phyloP scores from a whole-genome alignment of 2,113 vertebrate genomes.

The Hoplias malabaricus region DNA sequence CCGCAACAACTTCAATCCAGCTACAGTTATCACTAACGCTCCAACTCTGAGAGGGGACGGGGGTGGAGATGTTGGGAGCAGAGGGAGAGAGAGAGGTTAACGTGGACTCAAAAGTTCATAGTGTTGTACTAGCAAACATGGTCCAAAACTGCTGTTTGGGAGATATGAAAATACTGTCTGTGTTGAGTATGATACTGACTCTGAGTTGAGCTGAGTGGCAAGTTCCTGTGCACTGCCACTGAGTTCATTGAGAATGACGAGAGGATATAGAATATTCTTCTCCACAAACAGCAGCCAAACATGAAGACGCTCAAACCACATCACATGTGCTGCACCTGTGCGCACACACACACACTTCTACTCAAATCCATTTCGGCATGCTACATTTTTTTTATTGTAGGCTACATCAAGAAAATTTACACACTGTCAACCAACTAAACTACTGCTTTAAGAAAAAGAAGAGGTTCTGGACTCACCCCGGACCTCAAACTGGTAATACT shows the following conservation, averaged over 20 bases:
- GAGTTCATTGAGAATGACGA: slow-evolving; percentile 96
- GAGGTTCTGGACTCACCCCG: slow-evolving; percentile 78
- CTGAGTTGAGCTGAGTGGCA: slow-evolving; percentile 90
- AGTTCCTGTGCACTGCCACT: slow-evolving; percentile 92
- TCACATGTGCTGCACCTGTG: slow-evolving; percentile 91
- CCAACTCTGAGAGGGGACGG: slow-evolving; percentile 76
- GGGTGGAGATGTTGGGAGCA: not conserved
- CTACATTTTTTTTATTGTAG: no score
- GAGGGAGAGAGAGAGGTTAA: not conserved
- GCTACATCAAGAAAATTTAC: no score
- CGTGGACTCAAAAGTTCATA: no score
- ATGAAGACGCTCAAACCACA: slow-evolving; percentile 98
- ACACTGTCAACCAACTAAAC: no score
- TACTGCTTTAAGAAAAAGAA: no score
- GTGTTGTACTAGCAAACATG: no score
- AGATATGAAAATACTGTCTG: no score
- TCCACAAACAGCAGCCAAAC: slow-evolving; percentile 97
- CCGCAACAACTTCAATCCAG: slow-evolving; percentile 93
- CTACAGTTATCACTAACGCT: slow-evolving; percentile 93
- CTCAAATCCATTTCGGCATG: no score
- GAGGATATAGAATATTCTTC: slow-evolving; percentile 93
- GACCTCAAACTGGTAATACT: slow-evolving; percentile 97
- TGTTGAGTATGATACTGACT: slow-evolving; percentile 89
- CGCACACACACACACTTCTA: not conserved
- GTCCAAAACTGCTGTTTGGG: no score